Conservation (phyloP, 2,797 vertebrate species). For the Ctenosaura bakeri region DNA sequence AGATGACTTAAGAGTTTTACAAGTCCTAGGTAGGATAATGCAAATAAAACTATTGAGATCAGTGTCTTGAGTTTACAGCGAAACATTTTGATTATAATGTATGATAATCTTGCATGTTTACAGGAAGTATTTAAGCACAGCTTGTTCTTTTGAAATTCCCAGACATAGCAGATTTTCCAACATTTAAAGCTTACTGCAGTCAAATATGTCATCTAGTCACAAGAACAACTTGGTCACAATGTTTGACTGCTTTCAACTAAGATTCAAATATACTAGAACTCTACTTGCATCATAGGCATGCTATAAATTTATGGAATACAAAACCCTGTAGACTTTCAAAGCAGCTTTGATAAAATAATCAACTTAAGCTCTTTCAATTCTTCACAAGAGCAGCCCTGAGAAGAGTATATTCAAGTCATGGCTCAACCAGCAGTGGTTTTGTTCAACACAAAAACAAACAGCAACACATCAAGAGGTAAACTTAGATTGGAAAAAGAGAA, state of each 20-base stretch:
- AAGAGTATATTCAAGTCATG: conserved; percentile 78
- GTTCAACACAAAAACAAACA: conserved; percentile 64
- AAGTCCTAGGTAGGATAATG: conserved; percentile 29
- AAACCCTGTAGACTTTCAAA: conserved; percentile 76
- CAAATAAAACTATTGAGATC: conserved; percentile 34
- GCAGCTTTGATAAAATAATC: conserved; percentile 76
- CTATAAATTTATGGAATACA: conserved; percentile 65
- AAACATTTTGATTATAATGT: conserved; percentile 16
- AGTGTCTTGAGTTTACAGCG: conserved; percentile 23
- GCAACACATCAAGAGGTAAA: conserved; percentile 75
- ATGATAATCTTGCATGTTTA: conserved; percentile 22
- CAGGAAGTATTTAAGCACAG: conserved; percentile 37
- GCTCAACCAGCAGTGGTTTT: conserved; percentile 80
- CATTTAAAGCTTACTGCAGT: conserved; percentile 44
- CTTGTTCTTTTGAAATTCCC: conserved; percentile 27
- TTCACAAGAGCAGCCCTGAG: conserved; percentile 82
- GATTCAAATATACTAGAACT: conserved; percentile 38
- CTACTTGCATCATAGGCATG: conserved; percentile 55
- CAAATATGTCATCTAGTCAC: conserved; percentile 49
- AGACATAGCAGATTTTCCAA: conserved; percentile 30
- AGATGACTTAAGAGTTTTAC: conserved; percentile 32
- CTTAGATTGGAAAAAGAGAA: conserved; percentile 74
- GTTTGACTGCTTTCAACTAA: conserved; percentile 67
- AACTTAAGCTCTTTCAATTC: conserved; percentile 76
- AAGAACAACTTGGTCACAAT: conserved; percentile 63